Evolutionary conservation across 2,113 vertebrate genomes (phyloP).

Genomic region (Uria aalge): DNA sequence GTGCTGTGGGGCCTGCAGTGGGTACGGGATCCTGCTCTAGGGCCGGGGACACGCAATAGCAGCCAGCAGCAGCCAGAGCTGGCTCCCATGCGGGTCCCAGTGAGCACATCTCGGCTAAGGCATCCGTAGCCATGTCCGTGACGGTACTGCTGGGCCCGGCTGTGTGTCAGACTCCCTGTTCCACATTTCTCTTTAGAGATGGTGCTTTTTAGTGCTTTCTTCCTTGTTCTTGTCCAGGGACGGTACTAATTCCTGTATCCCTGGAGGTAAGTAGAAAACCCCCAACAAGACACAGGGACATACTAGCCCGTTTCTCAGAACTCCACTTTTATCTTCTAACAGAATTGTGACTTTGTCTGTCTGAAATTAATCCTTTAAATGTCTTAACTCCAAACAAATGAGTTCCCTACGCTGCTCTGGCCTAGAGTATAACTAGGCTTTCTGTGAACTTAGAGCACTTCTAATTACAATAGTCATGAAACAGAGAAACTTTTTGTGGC

Average conservation of each 20-base stretch:
- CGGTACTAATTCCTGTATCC: background rate
- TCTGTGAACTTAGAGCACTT: background rate
- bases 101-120: rapidly evolving
- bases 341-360: constrained; percentile 25
- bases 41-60: background rate
- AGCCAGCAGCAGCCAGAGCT: background rate
- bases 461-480: background rate
- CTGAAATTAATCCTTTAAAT: constrained; percentile 46
- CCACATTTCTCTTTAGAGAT: background rate
- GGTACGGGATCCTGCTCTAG: background rate
- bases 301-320: background rate
- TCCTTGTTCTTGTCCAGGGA: background rate
- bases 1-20: background rate
- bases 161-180: background rate
- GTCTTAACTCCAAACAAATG: constrained; percentile 32
- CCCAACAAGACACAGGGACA: background rate
- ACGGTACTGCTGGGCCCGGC: rapidly evolving
- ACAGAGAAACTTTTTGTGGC: background rate
- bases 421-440: background rate
- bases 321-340: background rate
- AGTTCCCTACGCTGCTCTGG: background rate
- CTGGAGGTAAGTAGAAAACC: background rate
- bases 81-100: background rate
- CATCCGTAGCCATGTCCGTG: rapidly evolving
- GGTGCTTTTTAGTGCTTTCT: background rate